Evolutionary conservation across 1,140 invertebrate genomes (phyloP).

Genomic region (Melitaea cinxia): DNA sequence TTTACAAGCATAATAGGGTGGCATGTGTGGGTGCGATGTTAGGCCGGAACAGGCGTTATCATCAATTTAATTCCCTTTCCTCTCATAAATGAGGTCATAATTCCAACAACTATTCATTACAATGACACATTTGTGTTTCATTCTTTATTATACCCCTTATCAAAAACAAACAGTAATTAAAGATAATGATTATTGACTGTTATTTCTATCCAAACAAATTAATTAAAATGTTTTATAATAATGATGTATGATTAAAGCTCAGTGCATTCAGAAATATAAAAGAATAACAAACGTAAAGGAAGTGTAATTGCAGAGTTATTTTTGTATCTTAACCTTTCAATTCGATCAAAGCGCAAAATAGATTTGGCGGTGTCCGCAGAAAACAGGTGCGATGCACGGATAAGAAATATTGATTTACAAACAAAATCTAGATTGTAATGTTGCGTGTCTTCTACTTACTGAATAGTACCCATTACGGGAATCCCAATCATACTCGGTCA

Average conservation of each 20-base stretch:
- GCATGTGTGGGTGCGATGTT: neutral
- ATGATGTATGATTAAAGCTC: slow-evolving; percentile 14
- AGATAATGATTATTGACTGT: neutral
- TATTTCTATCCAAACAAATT: neutral
- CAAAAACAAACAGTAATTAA: slow-evolving; percentile 20
- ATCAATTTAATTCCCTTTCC: slow-evolving; percentile 78
- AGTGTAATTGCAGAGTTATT: slow-evolving; percentile 31
- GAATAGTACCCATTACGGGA: slow-evolving; percentile 74
- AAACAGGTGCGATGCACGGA: slow-evolving; percentile 19
- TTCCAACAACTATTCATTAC: slow-evolving; percentile 57
- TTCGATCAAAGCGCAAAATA: slow-evolving; percentile 25
- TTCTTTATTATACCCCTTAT: slow-evolving; percentile 13
- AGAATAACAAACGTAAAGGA: slow-evolving; percentile 13
- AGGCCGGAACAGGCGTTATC: slow-evolving; percentile 57
- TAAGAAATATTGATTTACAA: neutral
- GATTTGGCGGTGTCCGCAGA: slow-evolving; percentile 21
- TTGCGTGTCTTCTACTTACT: slow-evolving; percentile 54
- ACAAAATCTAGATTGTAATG: slow-evolving; percentile 7
- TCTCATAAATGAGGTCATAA: slow-evolving; percentile 78
- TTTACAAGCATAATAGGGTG: neutral
- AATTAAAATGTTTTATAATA: slow-evolving; percentile 12
- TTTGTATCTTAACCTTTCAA: slow-evolving; percentile 26
- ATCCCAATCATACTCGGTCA: slow-evolving; percentile 76
- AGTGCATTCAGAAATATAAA: slow-evolving; percentile 15
- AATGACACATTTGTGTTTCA: slow-evolving; percentile 19